phyloP scores from a whole-genome alignment of 1,140 invertebrate genomes.

The Cheumatopsyche charites region DNA sequence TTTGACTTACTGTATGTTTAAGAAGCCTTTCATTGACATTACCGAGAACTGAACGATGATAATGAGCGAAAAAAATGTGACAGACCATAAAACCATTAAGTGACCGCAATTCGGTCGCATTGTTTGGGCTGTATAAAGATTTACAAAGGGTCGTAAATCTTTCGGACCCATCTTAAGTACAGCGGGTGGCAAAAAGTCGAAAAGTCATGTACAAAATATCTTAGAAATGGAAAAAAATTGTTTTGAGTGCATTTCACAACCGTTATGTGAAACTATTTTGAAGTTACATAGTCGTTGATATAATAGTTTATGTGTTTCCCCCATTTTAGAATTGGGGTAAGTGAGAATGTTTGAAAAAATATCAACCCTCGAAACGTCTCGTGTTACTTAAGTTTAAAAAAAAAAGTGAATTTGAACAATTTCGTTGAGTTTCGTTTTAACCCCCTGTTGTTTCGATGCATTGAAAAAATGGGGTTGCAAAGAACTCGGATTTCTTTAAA shows the following conservation, averaged over 20 bases:
- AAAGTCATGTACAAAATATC: background rate
- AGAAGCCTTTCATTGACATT: slow-evolving; percentile 17
- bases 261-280: background rate
- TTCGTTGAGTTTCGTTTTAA: slow-evolving; percentile 27
- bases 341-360: slow-evolving; percentile 1
- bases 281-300: too few species aligned
- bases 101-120: slow-evolving; percentile 33
- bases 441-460: slow-evolving; percentile 42
- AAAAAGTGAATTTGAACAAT: background rate
- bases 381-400: background rate
- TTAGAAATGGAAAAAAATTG: too few species aligned
- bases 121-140: background rate
- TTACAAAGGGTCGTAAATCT: background rate
- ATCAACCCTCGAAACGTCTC: background rate
- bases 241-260: background rate
- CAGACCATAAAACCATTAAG: slow-evolving; percentile 44
- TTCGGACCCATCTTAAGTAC: background rate
- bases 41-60: slow-evolving; percentile 36
- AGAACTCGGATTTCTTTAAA: slow-evolving; percentile 45
- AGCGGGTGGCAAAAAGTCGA: background rate
- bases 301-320: too few species aligned
- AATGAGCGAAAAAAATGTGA: slow-evolving; percentile 30
- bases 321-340: background rate
- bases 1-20: background rate
- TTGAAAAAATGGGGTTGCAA: slow-evolving; percentile 29